A percentile compares a stretch with the other conserved stretches of the same genome.
Evolutionary conservation across 92 coral and sea anemone species (phyloP).

Genomic region (Meandrina meandrites): DNA sequence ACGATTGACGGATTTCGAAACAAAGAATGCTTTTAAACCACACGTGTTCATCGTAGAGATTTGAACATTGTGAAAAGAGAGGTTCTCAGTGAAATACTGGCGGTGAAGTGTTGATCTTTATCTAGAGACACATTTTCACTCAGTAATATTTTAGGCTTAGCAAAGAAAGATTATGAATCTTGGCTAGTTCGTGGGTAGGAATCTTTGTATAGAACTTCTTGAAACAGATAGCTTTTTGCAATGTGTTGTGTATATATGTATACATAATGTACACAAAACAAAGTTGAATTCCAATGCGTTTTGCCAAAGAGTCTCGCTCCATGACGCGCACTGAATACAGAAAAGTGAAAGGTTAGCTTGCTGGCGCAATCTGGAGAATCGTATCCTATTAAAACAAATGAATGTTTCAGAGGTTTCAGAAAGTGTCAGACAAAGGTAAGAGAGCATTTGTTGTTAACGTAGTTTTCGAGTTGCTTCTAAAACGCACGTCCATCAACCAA

Average conservation of each 20-base stretch:
- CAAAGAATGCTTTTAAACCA: not conserved
- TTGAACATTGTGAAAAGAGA: not conserved
- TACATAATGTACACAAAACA: no score
- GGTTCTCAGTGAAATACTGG: not conserved
- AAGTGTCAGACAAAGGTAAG: constrained; percentile 24
- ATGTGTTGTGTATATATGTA: not conserved
- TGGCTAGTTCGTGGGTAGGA: not conserved
- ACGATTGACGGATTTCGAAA: constrained; percentile 7
- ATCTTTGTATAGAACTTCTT: not conserved
- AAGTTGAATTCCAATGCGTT: not conserved
- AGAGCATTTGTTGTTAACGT: not conserved
- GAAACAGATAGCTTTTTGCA: not conserved
- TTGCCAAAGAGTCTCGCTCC: not conserved
- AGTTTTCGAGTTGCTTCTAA: not conserved
- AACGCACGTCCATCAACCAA: not conserved
- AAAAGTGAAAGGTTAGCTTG: constrained; percentile 5
- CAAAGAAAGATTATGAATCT: not conserved
- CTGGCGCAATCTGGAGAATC: not conserved
- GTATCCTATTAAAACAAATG: not conserved
- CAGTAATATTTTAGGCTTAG: not conserved
- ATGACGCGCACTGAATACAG: not conserved
- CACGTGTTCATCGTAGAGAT: constrained; percentile 40
- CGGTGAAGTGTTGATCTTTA: not conserved
- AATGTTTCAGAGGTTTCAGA: constrained; percentile 20
- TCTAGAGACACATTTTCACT: not conserved